A percentile compares a stretch with the other conserved stretches of the same genome.
Evolutionary conservation across 2,797 vertebrate genomes (phyloP).

Genomic region (Bradypus variegatus): DNA sequence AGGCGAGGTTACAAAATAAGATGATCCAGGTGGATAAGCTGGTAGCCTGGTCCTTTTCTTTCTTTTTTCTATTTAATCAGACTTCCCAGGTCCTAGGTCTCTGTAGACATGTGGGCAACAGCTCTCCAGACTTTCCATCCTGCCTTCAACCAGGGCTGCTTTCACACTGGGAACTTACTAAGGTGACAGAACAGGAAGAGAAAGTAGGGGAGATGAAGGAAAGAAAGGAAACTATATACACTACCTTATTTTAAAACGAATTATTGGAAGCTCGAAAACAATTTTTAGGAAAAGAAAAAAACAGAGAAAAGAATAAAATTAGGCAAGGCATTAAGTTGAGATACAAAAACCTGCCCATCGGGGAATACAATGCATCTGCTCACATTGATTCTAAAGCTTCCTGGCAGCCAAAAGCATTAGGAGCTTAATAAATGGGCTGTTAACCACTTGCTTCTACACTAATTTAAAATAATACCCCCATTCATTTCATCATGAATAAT

Average conservation of each 20-base stretch:
- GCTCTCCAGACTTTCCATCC: neutral
- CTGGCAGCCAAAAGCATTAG: neutral
- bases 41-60: neutral
- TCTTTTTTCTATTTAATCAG: neutral
- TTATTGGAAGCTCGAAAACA: neutral
- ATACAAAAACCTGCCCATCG: neutral
- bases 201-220: neutral
- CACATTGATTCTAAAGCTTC: neutral
- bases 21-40: neutral
- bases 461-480: slow-evolving; percentile 29
- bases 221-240: neutral
- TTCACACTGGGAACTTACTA: neutral
- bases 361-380: neutral
- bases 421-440: neutral
- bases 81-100: neutral
- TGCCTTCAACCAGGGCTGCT: rapidly evolving
- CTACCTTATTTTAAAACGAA: neutral
- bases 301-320: neutral
- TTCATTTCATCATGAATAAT: slow-evolving; percentile 42
- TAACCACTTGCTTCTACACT: neutral
- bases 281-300: neutral
- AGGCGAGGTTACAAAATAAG: neutral
- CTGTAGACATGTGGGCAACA: neutral
- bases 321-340: neutral
- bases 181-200: neutral